Evolutionary conservation across 37 sponge, comb jelly and placozoan species (phyloP).

Genomic region (Ephydatia muelleri): DNA sequence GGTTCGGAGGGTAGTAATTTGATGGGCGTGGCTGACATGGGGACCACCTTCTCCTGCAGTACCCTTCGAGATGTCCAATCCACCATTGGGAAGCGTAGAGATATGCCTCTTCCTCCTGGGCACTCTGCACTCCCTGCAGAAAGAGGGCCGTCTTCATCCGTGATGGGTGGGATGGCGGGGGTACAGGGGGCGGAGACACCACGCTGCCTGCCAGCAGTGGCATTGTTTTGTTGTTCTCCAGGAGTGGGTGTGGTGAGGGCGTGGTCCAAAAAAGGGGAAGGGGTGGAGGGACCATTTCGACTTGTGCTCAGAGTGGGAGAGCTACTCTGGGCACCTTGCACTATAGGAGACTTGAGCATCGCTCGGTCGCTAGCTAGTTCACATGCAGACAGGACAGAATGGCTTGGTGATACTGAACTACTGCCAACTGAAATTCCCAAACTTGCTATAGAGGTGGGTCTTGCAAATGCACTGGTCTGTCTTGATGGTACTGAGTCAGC

Average conservation of each 20-base stretch:
- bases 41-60: background rate
- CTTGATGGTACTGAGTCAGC: no score
- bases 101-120: background rate
- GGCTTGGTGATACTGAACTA: background rate
- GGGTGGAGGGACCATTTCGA: background rate
- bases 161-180: background rate
- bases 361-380: background rate
- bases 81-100: conserved; percentile 11
- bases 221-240: background rate
- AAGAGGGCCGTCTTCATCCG: background rate
- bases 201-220: background rate
- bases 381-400: background rate
- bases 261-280: background rate
- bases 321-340: no score
- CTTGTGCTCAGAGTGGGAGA: background rate
- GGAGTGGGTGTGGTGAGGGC: background rate
- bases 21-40: conserved; percentile 13
- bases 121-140: background rate
- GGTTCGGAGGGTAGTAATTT: background rate
- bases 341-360: background rate
- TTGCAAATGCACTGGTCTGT: no score
- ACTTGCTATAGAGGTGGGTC: no score
- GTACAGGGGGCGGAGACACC: background rate
- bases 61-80: conserved; percentile 4
- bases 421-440: no score